Evolutionary conservation across 1,140 invertebrate genomes (phyloP), one percentile per base, ranked within the genome.

Genomic region (Drosophila micromelanica): DNA sequence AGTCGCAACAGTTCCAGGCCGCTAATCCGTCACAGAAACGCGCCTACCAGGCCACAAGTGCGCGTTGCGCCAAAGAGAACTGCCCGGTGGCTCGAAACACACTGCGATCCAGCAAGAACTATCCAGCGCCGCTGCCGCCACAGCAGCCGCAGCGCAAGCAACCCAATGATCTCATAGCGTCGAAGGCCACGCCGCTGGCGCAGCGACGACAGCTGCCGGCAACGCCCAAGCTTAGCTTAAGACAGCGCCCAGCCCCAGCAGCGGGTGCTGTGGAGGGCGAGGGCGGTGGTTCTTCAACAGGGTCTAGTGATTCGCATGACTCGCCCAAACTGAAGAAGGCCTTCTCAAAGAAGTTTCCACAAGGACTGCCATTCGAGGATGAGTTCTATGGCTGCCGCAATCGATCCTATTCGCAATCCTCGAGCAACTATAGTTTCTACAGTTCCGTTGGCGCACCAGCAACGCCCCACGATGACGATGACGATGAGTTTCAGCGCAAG

Each of bases 391-490:
- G 89, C 15, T 30, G 59, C 3, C 75, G 80, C 40, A 90, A 81
- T 73, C 86, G 90, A 55, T 92, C 91, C 59, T 91, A 87, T 20
- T 92, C 91, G 48, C 91, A 92, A 45, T 92, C 91, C 42, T 91
- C 90, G 1, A 92, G 91, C 68, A 92, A 92, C 46, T 92, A 92
- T 12, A 91, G 90, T 79, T 89, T 91, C 73, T 92, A 92, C 48
- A 91, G 90, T 12, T 90, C 78, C 12, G 78, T 87, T 64, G 89
- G 78, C 13, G 78, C 73, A 38, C 76, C 78, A 23, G 67, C 72
- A 15, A 89, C 76, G 2, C 77, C 76, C 0, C 67, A 78, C n/a
- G 69, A 89, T 46, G 72, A 73, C 17, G 73, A 89, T 11, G 76
- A 86, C 40, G 82, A 92, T 73, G 91, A 92, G 72, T 92, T 92